Base-by-base conservation (phyloP, 1,140 invertebrate genomes). In the Colletes latitarsis region DNA sequence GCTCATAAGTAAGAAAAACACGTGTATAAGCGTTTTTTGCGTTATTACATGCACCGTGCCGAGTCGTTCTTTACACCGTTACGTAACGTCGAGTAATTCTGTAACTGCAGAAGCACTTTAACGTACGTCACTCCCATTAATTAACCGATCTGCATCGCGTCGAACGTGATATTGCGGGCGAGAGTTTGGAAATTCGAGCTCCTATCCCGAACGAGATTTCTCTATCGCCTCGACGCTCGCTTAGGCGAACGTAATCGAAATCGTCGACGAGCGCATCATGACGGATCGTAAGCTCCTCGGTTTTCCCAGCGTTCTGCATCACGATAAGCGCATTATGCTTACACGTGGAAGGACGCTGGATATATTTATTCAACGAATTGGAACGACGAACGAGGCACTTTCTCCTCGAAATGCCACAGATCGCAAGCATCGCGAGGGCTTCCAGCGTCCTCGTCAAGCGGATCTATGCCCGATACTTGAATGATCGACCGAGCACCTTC, bases 351-450 rank as follows among this genome's bases (percentile, higher is more conserved):
- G 12, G 9, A 49, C 46, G 64, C 49, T 53, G 30, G 46, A 73
- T 53, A 71, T 62, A 79, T 71, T 71, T 43, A 69, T 71, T 71
- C 57, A 60, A 12, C 14, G 60, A 66, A 74, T 67, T 39, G 60
- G 19, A 68, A 52, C 62, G 55, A 74, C 21, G 60, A 62, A 49
- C 58, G 10, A 75, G 70, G 19, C 39, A 79, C 70, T 77, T 84
- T 82, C 80, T 82, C 81, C 80, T 75, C 75, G 77, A 75, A 76
- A 73, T 82, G 80, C 41, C 60, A 75, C 76, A 17, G 66, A 71
- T 60, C 68, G 71, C 58, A 63, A 78, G 73, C 52, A 53, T 67
- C 80, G 14, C 21, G 17, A 10, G 63, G 43, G 39, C 21, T 49
- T 71, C 30, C 17, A 21, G 19, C 62, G 57, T 62, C 21, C 55